phyloP scores from a whole-genome alignment of 2,888 invertebrate genomes.

The Beris morrisii region DNA sequence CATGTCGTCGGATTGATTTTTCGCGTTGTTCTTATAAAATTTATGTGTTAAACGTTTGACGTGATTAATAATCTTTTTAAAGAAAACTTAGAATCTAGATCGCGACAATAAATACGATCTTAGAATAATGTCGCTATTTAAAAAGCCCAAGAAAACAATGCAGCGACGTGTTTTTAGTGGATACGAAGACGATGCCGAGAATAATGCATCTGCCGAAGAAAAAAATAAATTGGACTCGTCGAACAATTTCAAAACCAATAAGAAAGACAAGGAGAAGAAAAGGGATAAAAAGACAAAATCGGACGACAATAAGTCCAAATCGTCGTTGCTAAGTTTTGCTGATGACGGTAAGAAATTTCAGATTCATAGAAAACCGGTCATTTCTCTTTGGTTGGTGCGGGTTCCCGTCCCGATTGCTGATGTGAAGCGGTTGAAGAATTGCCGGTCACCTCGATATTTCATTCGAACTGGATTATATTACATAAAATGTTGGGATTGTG shows the following conservation, averaged over 20 bases:
- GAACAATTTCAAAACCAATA: constrained; percentile 42
- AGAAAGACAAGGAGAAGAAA: constrained; percentile 41
- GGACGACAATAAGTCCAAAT: constrained; percentile 58
- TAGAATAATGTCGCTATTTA: constrained; percentile 75
- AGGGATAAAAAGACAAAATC: constrained; percentile 43
- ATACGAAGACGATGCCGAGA: constrained; percentile 65
- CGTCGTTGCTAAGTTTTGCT: constrained; percentile 77
- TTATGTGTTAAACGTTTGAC: not conserved
- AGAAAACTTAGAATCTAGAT: too few species aligned
- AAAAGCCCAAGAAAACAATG: constrained; percentile 84
- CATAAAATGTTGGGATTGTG: too few species aligned
- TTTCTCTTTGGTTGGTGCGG: not conserved
- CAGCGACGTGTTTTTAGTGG: constrained; percentile 74
- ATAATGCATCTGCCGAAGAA: constrained; percentile 55
- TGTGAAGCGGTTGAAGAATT: not conserved
- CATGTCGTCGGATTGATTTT: constrained; percentile 28
- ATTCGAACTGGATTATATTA: too few species aligned
- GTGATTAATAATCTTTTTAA: too few species aligned
- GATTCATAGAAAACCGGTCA: not conserved
- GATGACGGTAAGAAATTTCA: constrained; percentile 63
- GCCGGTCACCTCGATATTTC: too few species aligned
- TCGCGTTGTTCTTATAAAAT: constrained; percentile 6
- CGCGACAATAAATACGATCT: too few species aligned
- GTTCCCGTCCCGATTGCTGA: not conserved
- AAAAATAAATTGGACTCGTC: constrained; percentile 52